A percentile compares a stretch with the other conserved stretches of the same genome.
These are phyloP conservation scores for Pollenia angustigena DNA, from an alignment of 2,888 invertebrate species.

Conservation along the genomic window DNA sequence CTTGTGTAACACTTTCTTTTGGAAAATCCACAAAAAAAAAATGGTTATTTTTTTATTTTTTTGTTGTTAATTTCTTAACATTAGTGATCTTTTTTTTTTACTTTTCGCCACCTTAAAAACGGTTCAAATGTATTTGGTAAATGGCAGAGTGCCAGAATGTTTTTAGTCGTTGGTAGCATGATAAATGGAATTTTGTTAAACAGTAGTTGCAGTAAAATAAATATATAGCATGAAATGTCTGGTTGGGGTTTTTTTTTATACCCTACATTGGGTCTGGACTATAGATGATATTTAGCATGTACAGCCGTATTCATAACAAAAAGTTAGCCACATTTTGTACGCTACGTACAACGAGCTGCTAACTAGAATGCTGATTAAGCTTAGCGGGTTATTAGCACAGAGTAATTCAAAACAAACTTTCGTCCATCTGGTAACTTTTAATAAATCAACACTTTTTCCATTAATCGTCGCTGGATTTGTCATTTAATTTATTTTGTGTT, in stretches of 20 bases:
- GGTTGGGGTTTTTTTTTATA: neutral
- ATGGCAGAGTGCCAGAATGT: constrained; percentile 9
- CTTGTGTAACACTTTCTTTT: constrained; percentile 57
- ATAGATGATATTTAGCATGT: no score
- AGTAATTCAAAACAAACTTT: no score
- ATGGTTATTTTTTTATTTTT: neutral
- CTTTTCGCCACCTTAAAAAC: constrained; percentile 22
- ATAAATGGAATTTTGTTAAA: constrained; percentile 39
- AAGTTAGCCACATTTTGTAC: no score
- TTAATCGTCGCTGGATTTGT: no score
- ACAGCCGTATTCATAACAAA: no score
- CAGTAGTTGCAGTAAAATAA: constrained; percentile 27
- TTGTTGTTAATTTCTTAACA: constrained; percentile 12
- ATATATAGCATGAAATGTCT: neutral
- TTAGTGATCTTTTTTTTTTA: neutral
- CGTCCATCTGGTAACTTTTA: no score
- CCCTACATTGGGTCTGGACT: no score
- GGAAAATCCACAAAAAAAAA: constrained; percentile 41
- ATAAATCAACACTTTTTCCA: no score
- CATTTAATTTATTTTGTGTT: no score
- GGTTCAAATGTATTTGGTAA: constrained; percentile 7
- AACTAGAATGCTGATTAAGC: no score
- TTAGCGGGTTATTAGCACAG: no score
- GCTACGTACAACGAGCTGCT: no score
- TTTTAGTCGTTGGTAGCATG: neutral